Evolutionary conservation across 2,888 invertebrate species (phyloP).

Genomic region (Eupithecia dodoneata): DNA sequence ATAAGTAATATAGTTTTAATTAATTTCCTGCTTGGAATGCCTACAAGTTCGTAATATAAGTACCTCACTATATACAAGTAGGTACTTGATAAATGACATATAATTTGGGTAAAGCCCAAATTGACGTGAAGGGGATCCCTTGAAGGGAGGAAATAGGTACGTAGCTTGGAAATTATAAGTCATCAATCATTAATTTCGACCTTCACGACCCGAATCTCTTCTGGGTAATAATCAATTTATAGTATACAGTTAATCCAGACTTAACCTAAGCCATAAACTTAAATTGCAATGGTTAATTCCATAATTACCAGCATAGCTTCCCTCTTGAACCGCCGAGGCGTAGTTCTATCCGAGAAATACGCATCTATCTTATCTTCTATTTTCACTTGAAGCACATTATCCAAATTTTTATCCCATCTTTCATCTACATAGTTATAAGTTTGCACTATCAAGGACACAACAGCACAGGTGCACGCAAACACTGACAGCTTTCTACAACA

Average conservation of each 20-base stretch:
- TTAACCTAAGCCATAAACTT: neutral
- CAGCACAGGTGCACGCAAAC: conserved; percentile 69
- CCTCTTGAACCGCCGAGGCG: conserved; percentile 62
- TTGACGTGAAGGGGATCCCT: no score
- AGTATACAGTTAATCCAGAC: neutral
- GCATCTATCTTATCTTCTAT: conserved; percentile 66
- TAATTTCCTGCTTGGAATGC: neutral
- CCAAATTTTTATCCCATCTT: conserved; percentile 49
- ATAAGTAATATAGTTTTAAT: neutral
- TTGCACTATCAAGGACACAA: conserved; percentile 69
- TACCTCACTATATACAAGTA: neutral
- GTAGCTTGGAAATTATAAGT: no score
- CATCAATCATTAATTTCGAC: no score
- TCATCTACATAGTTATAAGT: conserved; percentile 64
- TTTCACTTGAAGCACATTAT: conserved; percentile 61
- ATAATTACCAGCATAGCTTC: conserved; percentile 74
- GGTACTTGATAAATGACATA: neutral
- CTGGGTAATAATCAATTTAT: neutral
- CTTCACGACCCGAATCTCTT: neutral
- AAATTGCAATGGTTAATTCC: neutral
- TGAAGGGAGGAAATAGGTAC: no score
- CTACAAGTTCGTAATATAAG: neutral
- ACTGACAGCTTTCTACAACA: conserved; percentile 69
- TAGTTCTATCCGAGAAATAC: conserved; percentile 59
- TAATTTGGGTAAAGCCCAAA: neutral